Conservation (phyloP, 2,888 invertebrate species). For the Ecdyonurus torrentis region DNA sequence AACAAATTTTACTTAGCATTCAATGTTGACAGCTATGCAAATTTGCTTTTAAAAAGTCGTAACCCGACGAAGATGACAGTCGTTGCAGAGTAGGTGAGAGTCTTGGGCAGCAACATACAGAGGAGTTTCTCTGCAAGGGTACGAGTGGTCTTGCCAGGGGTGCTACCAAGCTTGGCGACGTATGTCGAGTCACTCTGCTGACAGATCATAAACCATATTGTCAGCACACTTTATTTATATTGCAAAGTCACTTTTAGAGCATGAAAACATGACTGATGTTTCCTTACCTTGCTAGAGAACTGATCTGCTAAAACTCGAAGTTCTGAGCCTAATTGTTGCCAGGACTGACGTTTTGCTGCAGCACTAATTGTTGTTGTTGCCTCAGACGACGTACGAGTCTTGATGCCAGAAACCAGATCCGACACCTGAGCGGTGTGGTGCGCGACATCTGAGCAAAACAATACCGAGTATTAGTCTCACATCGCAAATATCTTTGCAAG, state of each 20-base stretch:
- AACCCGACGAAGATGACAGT: background rate
- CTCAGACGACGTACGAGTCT: background rate
- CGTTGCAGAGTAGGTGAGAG: background rate
- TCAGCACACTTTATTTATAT: background rate
- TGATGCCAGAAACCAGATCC: background rate
- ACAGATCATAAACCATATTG: background rate
- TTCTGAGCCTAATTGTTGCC: background rate
- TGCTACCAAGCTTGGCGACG: background rate
- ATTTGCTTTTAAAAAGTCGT: background rate
- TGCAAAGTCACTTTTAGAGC: too few species aligned
- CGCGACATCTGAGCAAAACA: background rate
- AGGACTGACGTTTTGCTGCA: background rate
- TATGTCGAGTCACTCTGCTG: background rate
- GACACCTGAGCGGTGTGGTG: background rate
- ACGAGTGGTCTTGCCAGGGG: background rate
- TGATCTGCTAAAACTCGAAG: background rate
- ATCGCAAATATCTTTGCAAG: too few species aligned
- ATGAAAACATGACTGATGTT: too few species aligned
- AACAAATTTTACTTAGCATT: background rate
- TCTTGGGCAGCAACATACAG: background rate
- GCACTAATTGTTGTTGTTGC: background rate
- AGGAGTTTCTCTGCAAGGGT: background rate
- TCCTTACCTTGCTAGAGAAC: background rate
- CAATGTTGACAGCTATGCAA: too few species aligned
- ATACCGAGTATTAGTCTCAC: background rate